Conservation (phyloP, 2,888 invertebrate genomes). For the Leucoptera coffeella region DNA sequence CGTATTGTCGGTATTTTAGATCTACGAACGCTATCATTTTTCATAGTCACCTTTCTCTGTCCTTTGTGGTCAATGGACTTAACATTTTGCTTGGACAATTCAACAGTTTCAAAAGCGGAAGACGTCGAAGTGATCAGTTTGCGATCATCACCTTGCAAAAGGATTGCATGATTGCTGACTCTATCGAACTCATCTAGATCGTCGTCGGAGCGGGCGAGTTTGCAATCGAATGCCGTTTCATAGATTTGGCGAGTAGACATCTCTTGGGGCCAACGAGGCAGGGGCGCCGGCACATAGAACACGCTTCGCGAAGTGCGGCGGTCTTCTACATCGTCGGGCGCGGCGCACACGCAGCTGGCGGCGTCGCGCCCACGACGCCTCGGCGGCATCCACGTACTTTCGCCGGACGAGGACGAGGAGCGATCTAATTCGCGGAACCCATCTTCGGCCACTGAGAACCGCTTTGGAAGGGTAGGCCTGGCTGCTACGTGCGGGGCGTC, state of each 20-base stretch:
- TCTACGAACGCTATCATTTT: slow-evolving; percentile 48
- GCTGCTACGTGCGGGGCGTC: slow-evolving; percentile 66
- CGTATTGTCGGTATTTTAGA: slow-evolving; percentile 57
- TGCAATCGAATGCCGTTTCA: slow-evolving; percentile 87
- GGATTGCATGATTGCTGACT: slow-evolving; percentile 72
- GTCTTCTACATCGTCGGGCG: slow-evolving; percentile 61
- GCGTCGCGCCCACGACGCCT: slow-evolving; percentile 60
- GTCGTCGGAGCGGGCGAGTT: slow-evolving; percentile 73
- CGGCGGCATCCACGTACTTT: slow-evolving; percentile 65
- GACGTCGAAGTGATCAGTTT: slow-evolving; percentile 44
- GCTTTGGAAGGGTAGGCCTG: slow-evolving; percentile 55
- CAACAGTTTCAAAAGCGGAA: slow-evolving; percentile 44
- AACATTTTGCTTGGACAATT: slow-evolving; percentile 12
- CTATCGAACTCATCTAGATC: slow-evolving; percentile 77
- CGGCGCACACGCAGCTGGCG: slow-evolving; percentile 69
- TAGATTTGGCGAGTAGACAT: slow-evolving; percentile 69
- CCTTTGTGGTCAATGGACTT: slow-evolving; percentile 30
- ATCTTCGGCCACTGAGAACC: slow-evolving; percentile 66
- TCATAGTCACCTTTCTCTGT: slow-evolving; percentile 51
- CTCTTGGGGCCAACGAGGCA: slow-evolving; percentile 58
- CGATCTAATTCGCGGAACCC: slow-evolving; percentile 55
- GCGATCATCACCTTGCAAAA: slow-evolving; percentile 52
- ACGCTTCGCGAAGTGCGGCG: slow-evolving; percentile 60
- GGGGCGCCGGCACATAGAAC: slow-evolving; percentile 63
- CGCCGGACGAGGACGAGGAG: slow-evolving; percentile 50